Evolutionary conservation across 2,113 vertebrate genomes (phyloP), one percentile per base, ranked within the genome.

Genomic region (Aspidoscelis tigris): DNA sequence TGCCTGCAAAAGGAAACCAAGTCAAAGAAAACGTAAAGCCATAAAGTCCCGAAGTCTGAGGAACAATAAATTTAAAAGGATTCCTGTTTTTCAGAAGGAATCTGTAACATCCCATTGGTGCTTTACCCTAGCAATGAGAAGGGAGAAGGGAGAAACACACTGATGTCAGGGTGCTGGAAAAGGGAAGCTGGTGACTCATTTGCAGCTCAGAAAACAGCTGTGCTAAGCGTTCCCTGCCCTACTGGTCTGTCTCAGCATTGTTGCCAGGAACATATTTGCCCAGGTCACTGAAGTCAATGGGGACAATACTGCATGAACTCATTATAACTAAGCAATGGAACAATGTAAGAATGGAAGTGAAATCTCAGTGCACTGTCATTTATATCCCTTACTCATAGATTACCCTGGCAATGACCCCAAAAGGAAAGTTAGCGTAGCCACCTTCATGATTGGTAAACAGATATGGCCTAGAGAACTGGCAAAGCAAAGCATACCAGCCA

Each of bases 251-350:
- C 53, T 53, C 44, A 12, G 3, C n/a, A 39, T 39, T 50, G 20
- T 24, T 55, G 44, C 43, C 61, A 68, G 53, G 61, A 76, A 69
- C 44, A 41, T 68, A 68, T 20, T 83, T 83, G 81, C 82, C 73
- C 11, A 53, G 44, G 33, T 55, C 71, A 75, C 8, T 7, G 1
- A 75, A 80, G 24, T 44, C 61, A 55, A 55, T 53, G 64, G 72
- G 26, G 44, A 83, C 43, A 76, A 44, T 33, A 41, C 16, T 39
- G 18, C 44, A 39, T 65, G 71, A 10, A 65, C 55, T 65, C 18
- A 43, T 82, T 61, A 65, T 14, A 39, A 83, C 14, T n/a, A 33
- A 75, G 58, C 16, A 44, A 50, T 75, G 22, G 47, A 47, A 81
- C 39, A 21, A 11, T 44, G 10, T 61, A 65, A 33, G 64, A 73